Percentiles rank a stretch among this genome's conserved stretches.
Conservation (phyloP, 2,113 vertebrate species). For the Pluvianellus socialis region DNA sequence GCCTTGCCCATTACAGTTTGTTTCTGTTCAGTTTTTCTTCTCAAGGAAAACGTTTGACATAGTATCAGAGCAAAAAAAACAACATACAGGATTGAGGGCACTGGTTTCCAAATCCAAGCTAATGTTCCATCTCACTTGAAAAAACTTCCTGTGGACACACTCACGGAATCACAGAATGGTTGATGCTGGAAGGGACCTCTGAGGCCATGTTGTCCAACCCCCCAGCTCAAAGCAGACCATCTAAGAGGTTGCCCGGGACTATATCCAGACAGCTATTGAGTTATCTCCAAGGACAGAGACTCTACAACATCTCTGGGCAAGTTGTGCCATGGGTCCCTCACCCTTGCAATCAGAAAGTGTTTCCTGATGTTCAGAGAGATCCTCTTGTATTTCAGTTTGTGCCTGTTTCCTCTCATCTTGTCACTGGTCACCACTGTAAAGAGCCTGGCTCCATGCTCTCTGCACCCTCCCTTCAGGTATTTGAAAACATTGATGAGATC, state of each 20-base stretch:
- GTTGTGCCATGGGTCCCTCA: fast-evolving
- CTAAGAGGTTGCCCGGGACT: background rate
- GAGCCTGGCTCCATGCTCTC: background rate
- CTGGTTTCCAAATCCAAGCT: background rate
- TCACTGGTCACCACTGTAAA: background rate
- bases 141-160: background rate
- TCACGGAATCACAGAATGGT: background rate
- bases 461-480: background rate
- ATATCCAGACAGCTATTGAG: background rate
- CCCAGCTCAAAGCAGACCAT: background rate
- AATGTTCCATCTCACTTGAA: background rate
- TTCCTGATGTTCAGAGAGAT: background rate
- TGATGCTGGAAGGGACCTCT: background rate
- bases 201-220: background rate
- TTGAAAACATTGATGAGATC: background rate
- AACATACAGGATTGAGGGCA: background rate
- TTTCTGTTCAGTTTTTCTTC: background rate
- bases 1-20: background rate
- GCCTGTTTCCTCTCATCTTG: background rate
- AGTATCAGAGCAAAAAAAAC: background rate
- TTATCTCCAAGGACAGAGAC: background rate
- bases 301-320: background rate
- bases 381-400: background rate
- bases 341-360: background rate
- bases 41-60: background rate